phyloP scores from a whole-genome alignment of 1,140 invertebrate species.

The Caligus rogercresseyi region DNA sequence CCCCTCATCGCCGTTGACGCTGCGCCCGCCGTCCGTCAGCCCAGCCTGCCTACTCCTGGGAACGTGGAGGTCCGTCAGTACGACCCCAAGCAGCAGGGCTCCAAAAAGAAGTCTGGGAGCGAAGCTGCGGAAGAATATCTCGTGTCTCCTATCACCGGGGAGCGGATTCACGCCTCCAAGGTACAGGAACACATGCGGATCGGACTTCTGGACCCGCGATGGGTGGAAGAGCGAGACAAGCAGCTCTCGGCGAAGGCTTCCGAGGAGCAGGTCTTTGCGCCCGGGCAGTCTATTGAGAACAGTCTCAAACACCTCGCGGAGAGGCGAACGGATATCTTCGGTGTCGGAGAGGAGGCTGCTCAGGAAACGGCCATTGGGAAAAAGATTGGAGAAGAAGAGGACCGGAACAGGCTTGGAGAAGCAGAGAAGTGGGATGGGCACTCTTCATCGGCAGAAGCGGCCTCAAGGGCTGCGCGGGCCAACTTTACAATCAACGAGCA shows the following conservation, averaged over 20 bases:
- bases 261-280: constrained; percentile 68
- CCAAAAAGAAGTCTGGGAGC: not conserved
- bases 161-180: constrained; percentile 87
- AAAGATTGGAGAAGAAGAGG: constrained; percentile 92
- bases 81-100: constrained; percentile 54
- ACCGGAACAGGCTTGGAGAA: constrained; percentile 48
- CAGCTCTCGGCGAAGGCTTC: constrained; percentile 60
- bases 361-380: constrained; percentile 98
- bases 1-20: constrained; percentile 25
- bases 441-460: constrained; percentile 77
- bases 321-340: constrained; percentile 98
- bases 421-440: constrained; percentile 92
- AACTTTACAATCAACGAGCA: constrained; percentile 92
- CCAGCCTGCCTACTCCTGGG: constrained; percentile 57
- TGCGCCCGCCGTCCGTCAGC: constrained; percentile 38
- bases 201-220: constrained; percentile 86
- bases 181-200: constrained; percentile 96
- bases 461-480: constrained; percentile 70
- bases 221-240: constrained; percentile 88
- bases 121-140: constrained; percentile 63
- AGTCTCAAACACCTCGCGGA: constrained; percentile 90
- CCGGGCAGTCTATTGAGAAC: constrained; percentile 60
- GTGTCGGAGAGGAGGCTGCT: constrained; percentile 47
- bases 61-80: constrained; percentile 94
- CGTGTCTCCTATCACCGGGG: constrained; percentile 93